Conservation (phyloP, 2,113 vertebrate species). For the Isurus oxyrinchus region DNA sequence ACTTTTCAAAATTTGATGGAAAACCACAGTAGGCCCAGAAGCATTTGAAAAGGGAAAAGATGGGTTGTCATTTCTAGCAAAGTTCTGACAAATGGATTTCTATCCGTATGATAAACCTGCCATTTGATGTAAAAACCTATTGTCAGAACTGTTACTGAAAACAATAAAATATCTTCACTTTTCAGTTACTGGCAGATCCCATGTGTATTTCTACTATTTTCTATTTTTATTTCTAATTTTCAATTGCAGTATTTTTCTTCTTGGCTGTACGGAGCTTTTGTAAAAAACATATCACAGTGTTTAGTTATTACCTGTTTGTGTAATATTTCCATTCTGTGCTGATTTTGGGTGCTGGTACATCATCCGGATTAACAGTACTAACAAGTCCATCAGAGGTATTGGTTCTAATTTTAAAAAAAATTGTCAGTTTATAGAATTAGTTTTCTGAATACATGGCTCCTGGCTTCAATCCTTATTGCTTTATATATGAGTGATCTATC, state of each 20-base stretch:
- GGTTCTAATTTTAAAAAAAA: conserved; percentile 56
- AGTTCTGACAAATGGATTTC: not conserved
- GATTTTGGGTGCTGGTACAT: conserved; percentile 72
- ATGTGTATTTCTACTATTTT: not conserved
- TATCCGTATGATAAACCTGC: not conserved
- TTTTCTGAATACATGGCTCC: not conserved
- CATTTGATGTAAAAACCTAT: not conserved
- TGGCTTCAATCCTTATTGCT: not conserved
- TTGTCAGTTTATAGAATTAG: not conserved
- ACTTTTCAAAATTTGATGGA: conserved; percentile 3
- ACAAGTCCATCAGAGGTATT: conserved; percentile 66
- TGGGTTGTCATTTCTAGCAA: not conserved
- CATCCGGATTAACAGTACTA: conserved; percentile 73
- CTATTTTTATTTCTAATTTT: conserved; percentile 8
- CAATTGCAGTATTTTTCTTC: not conserved
- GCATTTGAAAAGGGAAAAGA: not conserved
- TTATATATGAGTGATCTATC: not conserved
- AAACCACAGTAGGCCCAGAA: not conserved
- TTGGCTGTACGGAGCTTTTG: not conserved
- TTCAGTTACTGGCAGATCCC: not conserved
- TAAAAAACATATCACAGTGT: not conserved
- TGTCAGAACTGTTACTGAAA: not conserved
- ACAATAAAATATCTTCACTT: not conserved
- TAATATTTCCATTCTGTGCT: conserved; percentile 40
- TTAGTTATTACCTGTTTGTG: conserved; percentile 64